These are phyloP conservation scores for Drosophila siamana DNA, from an alignment of 2,888 invertebrate genomes.

Conservation along the genomic window DNA sequence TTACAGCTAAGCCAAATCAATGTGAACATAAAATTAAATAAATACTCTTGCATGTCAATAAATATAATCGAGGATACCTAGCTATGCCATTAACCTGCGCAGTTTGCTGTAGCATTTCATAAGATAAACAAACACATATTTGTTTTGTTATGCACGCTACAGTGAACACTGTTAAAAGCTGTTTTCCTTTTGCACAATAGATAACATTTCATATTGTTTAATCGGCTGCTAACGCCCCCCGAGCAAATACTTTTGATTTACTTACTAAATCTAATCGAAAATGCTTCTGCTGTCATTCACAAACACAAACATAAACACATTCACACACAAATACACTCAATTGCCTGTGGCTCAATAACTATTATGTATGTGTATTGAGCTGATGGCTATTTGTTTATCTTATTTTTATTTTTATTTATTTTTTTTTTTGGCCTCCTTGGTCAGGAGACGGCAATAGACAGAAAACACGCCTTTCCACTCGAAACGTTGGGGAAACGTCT, in stretches of 20 bases:
- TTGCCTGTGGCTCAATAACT: conserved; percentile 41
- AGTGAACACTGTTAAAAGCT: neutral
- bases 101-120: neutral
- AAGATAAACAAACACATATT: conserved; percentile 2
- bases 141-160: neutral
- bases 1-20: neutral
- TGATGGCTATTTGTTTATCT: conserved; percentile 57
- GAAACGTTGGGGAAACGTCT: conserved; percentile 15
- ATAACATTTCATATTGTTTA: conserved; percentile 19
- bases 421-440: neutral
- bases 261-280: neutral
- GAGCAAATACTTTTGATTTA: conserved; percentile 20
- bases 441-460: neutral
- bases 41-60: neutral
- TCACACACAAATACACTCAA: neutral
- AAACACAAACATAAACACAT: conserved; percentile 1
- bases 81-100: neutral
- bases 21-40: neutral
- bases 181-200: neutral
- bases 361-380: conserved; percentile 58
- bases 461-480: conserved; percentile 3
- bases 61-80: neutral
- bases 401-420: conserved; percentile 20
- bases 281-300: neutral
- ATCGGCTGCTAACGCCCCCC: conserved; percentile 12